Percentiles rank a stretch among this genome's conserved stretches.
These are phyloP conservation scores for Leptopilina syphax DNA, from an alignment of 2,888 invertebrate species.

Conservation along the genomic window DNA sequence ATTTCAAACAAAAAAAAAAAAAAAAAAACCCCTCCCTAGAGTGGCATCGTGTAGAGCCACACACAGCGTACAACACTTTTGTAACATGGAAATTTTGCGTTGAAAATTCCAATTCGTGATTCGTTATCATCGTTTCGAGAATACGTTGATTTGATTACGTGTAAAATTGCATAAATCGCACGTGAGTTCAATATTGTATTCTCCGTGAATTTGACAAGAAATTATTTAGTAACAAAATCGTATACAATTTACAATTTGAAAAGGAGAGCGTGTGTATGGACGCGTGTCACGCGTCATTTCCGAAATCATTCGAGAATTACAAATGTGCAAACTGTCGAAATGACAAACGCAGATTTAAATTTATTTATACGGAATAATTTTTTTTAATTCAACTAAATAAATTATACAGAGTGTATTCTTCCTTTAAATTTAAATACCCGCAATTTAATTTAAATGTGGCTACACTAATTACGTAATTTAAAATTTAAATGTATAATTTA, in stretches of 20 bases:
- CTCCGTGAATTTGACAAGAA: background rate
- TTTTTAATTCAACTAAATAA: too few species aligned
- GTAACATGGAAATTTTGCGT: slow-evolving; percentile 34
- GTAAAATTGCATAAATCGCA: slow-evolving; percentile 17
- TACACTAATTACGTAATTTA: too few species aligned
- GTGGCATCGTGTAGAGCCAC: slow-evolving; percentile 17
- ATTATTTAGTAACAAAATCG: slow-evolving; percentile 21
- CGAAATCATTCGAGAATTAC: slow-evolving; percentile 15
- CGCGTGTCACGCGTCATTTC: slow-evolving; percentile 1
- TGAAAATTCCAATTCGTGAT: slow-evolving; percentile 33
- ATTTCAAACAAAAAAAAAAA: slow-evolving; percentile 20
- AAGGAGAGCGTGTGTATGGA: background rate
- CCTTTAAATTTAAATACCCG: too few species aligned
- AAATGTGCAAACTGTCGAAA: background rate
- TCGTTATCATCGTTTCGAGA: slow-evolving; percentile 26
- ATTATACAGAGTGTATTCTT: too few species aligned
- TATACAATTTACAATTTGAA: background rate
- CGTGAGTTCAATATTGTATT: slow-evolving; percentile 30
- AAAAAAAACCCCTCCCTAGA: background rate
- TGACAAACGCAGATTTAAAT: background rate
- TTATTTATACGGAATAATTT: background rate
- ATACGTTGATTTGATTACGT: slow-evolving; percentile 24
- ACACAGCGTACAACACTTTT: background rate
- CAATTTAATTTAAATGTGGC: too few species aligned
- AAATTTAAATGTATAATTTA: too few species aligned